Evolutionary conservation across 2,113 vertebrate genomes (phyloP), one percentile per base, ranked within the genome.

Genomic region (Tachysurus vachellii): DNA sequence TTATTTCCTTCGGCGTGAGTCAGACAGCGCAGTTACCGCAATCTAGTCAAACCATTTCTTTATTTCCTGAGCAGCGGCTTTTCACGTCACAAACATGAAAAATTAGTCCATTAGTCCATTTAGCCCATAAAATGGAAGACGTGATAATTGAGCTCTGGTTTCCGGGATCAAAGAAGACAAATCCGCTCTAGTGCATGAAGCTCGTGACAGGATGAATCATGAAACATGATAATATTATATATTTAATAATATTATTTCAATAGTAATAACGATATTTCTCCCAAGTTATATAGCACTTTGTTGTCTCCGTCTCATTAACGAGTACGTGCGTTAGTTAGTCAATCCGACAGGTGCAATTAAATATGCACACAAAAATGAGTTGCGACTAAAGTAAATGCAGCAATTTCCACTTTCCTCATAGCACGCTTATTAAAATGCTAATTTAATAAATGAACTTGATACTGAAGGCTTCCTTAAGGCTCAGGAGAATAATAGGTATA

Each of bases 381-480:
- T 59, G 19, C 8, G 23, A 54, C 64, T 70, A 71, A 57, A 86
- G 79, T 66, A 89, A 88, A 85, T 85, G 84, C 56, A 31, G 42
- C 85, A 82, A 56, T 61, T 86, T 86, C 11, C 17, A 36, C 13
- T 76, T 86, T 87, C 85, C 77, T 77, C n/a, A 31, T 14, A 9
- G 50, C 70, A 44, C 64, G 14, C 71, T 88, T 80, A 90, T 90
- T 90, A 86, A 88, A 88, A 91, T 82, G 70, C 82, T 80, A 62
- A 73, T 89, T 81, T 80, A 89, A 66, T 80, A 85, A 89, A 82
- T 84, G 80, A 86, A 62, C 61, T 47, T 8, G 14, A 13, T 80
- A 61, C 73, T 23, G 12, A 47, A 26, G n/a, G 47, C 59, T 61
- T 59, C 36, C 64, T 70, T 82, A 31, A 81, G 83, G 85, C 91